Evolutionary conservation across 64 coral and sea anemone genomes (phyloP).

Genomic region (Montipora efflorescens): DNA sequence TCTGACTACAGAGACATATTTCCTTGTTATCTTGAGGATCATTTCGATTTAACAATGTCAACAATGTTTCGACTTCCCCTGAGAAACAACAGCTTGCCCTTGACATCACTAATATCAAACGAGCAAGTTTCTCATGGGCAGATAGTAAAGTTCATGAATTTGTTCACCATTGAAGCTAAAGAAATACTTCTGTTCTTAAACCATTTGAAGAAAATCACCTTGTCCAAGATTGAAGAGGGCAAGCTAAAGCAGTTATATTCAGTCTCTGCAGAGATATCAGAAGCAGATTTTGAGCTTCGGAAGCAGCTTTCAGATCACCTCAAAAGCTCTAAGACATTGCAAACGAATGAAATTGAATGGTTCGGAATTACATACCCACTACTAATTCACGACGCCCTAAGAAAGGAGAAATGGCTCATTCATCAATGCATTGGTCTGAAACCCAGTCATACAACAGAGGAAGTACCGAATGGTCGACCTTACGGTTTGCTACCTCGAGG

Average conservation of each 20-base stretch:
- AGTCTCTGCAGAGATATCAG: slow-evolving; percentile 63
- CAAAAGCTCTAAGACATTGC: slow-evolving; percentile 41
- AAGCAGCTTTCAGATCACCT: slow-evolving; percentile 44
- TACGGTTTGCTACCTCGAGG: slow-evolving; percentile 86
- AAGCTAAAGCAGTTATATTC: slow-evolving; percentile 53
- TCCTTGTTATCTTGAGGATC: slow-evolving; percentile 83
- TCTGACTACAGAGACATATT: slow-evolving; percentile 74
- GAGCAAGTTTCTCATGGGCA: background rate
- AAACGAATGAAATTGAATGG: slow-evolving; percentile 61
- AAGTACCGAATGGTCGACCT: slow-evolving; percentile 73
- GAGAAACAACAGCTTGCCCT: slow-evolving; percentile 36
- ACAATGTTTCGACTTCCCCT: slow-evolving; percentile 97
- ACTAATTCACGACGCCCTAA: slow-evolving; percentile 24
- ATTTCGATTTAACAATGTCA: slow-evolving; percentile 74
- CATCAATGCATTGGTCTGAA: slow-evolving; percentile 66
- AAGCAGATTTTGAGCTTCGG: slow-evolving; percentile 51
- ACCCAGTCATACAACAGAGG: background rate
- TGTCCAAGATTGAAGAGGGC: slow-evolving; percentile 77
- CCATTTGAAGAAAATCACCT: slow-evolving; percentile 84
- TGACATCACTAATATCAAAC: slow-evolving; percentile 76
- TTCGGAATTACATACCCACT: slow-evolving; percentile 76
- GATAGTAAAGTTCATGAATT: background rate
- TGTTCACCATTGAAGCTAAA: slow-evolving; percentile 67
- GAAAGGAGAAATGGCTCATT: slow-evolving; percentile 74
- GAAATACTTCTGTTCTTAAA: slow-evolving; percentile 89